These are phyloP conservation scores for Cheilinus undulatus DNA, from an alignment of 2,113 vertebrate species.

Conservation along the genomic window DNA sequence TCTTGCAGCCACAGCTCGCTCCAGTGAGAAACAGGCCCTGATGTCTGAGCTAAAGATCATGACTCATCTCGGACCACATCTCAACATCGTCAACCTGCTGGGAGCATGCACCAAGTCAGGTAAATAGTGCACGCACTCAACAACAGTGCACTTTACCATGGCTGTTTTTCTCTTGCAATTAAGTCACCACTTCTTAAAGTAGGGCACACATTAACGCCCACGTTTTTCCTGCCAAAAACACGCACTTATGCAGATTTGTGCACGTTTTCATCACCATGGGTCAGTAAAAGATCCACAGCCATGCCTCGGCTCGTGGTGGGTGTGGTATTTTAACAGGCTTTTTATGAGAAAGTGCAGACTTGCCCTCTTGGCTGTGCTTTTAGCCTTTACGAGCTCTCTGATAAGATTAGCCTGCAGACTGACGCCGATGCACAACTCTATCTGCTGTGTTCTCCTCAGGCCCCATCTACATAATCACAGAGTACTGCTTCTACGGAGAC, in stretches of 20 bases:
- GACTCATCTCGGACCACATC: conserved; percentile 97
- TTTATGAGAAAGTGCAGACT: conserved; percentile 69
- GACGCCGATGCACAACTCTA: conserved; percentile 56
- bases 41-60: conserved; percentile 99
- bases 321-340: conserved; percentile 73
- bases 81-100: conserved; percentile 97
- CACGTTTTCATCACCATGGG: conserved; percentile 24
- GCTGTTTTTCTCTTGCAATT: conserved; percentile 31
- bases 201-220: conserved; percentile 13
- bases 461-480: conserved; percentile 98
- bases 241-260: conserved; percentile 11
- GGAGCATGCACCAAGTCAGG: conserved; percentile 99
- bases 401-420: conserved; percentile 79
- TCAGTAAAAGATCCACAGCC: conserved; percentile 35
- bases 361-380: conserved; percentile 65
- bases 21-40: conserved; percentile 98
- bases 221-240: conserved; percentile 8
- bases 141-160: background rate
- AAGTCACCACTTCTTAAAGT: conserved; percentile 30
- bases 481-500: conserved; percentile 98
- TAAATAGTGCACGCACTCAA: conserved; percentile 62
- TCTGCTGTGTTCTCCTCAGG: conserved; percentile 81
- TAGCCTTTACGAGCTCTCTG: conserved; percentile 73
- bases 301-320: conserved; percentile 32
- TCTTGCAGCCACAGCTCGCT: conserved; percentile 92